Percentiles rank a stretch among this genome's conserved stretches.
Conservation (phyloP, 1,140 invertebrate genomes). For the Microplitis demolitor region DNA sequence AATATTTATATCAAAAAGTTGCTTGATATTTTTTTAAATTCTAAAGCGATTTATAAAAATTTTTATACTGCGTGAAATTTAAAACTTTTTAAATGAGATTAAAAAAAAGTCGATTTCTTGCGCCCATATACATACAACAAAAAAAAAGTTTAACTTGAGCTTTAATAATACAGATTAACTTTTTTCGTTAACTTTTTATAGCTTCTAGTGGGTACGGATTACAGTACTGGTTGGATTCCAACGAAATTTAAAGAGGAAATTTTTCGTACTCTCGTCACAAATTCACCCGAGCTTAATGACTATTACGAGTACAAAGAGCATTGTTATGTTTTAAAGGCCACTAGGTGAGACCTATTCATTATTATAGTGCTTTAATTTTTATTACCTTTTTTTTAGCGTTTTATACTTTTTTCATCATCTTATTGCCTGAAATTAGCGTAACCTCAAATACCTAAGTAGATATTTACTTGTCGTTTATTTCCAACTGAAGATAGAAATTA, state of each 20-base stretch:
- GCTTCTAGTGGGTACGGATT: conserved; percentile 51
- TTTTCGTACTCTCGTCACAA: conserved; percentile 41
- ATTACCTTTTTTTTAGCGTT: background rate
- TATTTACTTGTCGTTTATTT: too few species aligned
- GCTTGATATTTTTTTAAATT: too few species aligned
- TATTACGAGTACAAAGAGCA: conserved; percentile 46
- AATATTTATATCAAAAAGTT: too few species aligned
- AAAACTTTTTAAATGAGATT: too few species aligned
- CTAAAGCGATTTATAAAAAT: too few species aligned
- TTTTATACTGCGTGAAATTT: too few species aligned
- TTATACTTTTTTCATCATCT: too few species aligned
- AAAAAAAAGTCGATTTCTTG: background rate
- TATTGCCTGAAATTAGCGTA: background rate
- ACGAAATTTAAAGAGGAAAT: conserved; percentile 43
- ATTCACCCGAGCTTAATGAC: conserved; percentile 42
- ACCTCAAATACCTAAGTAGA: too few species aligned
- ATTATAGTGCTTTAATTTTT: conserved; percentile 4
- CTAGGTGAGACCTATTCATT: conserved; percentile 41
- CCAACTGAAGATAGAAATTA: too few species aligned
- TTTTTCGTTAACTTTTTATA: conserved; percentile 32
- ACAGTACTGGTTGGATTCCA: conserved; percentile 48
- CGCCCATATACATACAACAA: background rate
- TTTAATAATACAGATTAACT: background rate
- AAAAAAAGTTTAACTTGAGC: background rate
- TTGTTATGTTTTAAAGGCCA: conserved; percentile 48